Base-by-base conservation (phyloP, 2,888 invertebrate genomes). In the Papilio gigon region DNA sequence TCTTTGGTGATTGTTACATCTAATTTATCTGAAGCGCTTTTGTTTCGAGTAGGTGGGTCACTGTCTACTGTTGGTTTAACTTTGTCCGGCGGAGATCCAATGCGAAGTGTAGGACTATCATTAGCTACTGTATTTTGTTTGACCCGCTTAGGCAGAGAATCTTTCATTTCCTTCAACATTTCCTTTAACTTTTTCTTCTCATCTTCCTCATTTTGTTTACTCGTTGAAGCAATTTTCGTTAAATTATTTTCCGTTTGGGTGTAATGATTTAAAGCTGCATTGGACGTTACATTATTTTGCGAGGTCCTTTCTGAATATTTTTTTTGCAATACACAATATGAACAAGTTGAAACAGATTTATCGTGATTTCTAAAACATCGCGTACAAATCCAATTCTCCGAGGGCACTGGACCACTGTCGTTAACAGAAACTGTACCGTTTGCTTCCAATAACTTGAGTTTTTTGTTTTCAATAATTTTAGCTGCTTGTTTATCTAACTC, bases 401-500 rank as follows among this genome's bases (percentile, higher is more conserved):
- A 50, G n/a, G 64, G 11, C 0, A 30, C 22, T n/a, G 33, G 35
- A 33, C 53, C 68, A 11, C 47, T 65, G 2, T 58, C 30, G n/a
- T 69, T 40, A n/a, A 8, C 20, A 40, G 76, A 74, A 25, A 30
- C 22, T 25, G 4, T 53, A 12, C 42, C 42, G 5, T 53, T 58
- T 42, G 14, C 30, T 65, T 69, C 42, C 17, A 69, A 53, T 42
- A 44, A 33, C 27, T 61, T 69, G 2, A 65, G 56, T 61, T 69
- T 69, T 56, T 69, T 69, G 79, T 81, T 93, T 80, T 94, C 93
- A 56, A 96, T 93, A 74, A 97, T 95, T 84, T 95, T 95, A 0
- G 95, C 93, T 0, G 96, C 96, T 84, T 97, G 95, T 75, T 95
- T 93, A 81, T 97, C 96, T 71, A 96, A 85, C 82, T 96, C 96